Conservation (phyloP, 1,140 invertebrate species). For the Caenorhabditis remanei region DNA sequence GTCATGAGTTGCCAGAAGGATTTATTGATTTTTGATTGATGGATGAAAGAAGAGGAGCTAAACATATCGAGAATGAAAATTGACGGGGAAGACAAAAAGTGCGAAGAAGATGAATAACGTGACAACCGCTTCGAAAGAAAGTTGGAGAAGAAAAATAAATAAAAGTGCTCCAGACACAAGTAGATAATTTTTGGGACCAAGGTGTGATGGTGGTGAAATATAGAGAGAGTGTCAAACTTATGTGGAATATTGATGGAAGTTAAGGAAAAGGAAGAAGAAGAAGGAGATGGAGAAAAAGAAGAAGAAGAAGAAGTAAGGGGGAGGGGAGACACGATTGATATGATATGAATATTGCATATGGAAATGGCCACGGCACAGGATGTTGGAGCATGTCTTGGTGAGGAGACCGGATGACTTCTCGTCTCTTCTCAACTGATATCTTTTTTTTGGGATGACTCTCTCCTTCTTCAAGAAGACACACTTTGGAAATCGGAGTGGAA, state of each 20-base stretch:
- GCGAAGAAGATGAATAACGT: conserved; percentile 8
- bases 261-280: conserved; percentile 16
- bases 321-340: conserved; percentile 30
- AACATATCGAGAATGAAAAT: neutral
- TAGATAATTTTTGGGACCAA: neutral
- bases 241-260: conserved; percentile 12
- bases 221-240: conserved; percentile 1
- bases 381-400: conserved; percentile 31
- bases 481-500: neutral
- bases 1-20: neutral
- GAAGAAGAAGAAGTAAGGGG: conserved; percentile 14
- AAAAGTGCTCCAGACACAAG: neutral
- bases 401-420: conserved; percentile 51
- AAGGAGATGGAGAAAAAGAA: neutral
- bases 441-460: conserved; percentile 27
- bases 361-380: conserved; percentile 47
- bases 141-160: neutral
- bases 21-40: conserved; percentile 51
- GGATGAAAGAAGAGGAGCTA: no score
- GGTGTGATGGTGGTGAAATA: conserved; percentile 8
- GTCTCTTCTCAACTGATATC: conserved; percentile 47
- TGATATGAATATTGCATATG: conserved; percentile 54
- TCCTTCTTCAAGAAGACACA: neutral
- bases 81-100: neutral
- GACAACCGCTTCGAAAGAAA: neutral